Percentiles rank a stretch among this genome's conserved stretches.
Evolutionary conservation across 2,888 invertebrate species (phyloP).

Genomic region (Thereva nobilitata): DNA sequence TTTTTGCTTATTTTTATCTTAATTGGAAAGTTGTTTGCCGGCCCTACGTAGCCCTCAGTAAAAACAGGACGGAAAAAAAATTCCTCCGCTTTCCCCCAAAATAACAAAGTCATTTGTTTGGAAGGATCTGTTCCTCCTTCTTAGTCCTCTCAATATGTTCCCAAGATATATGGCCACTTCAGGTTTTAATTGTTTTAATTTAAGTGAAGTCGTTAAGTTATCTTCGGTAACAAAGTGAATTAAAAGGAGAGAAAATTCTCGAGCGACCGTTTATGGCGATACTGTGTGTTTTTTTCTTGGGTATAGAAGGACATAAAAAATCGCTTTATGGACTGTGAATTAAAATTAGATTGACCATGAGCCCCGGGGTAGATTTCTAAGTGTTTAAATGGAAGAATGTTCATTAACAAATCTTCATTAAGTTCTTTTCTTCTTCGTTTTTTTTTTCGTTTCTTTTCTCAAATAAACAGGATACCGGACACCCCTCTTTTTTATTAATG

Average conservation of each 20-base stretch:
- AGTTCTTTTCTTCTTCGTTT: no score
- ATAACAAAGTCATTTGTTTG: conserved; percentile 30
- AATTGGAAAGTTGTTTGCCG: conserved; percentile 36
- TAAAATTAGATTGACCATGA: no score
- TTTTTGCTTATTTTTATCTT: conserved; percentile 35
- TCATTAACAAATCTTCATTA: no score
- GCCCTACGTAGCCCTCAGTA: background rate
- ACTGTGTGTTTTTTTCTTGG: no score
- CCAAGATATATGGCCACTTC: conserved; percentile 32
- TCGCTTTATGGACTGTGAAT: no score
- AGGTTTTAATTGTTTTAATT: conserved; percentile 28
- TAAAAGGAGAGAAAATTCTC: background rate
- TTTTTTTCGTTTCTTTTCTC: no score
- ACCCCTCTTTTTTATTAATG: no score
- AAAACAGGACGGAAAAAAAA: conserved; percentile 14
- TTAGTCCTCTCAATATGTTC: conserved; percentile 26
- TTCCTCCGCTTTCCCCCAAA: conserved; percentile 13
- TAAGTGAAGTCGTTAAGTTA: conserved; percentile 21
- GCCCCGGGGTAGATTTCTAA: no score
- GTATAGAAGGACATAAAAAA: no score
- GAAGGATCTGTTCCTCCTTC: background rate
- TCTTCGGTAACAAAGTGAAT: conserved; percentile 29
- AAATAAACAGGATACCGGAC: no score
- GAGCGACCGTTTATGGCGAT: no score
- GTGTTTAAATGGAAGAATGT: no score